Base-by-base conservation (phyloP, 2,797 vertebrate genomes). In the Todus mexicanus region DNA sequence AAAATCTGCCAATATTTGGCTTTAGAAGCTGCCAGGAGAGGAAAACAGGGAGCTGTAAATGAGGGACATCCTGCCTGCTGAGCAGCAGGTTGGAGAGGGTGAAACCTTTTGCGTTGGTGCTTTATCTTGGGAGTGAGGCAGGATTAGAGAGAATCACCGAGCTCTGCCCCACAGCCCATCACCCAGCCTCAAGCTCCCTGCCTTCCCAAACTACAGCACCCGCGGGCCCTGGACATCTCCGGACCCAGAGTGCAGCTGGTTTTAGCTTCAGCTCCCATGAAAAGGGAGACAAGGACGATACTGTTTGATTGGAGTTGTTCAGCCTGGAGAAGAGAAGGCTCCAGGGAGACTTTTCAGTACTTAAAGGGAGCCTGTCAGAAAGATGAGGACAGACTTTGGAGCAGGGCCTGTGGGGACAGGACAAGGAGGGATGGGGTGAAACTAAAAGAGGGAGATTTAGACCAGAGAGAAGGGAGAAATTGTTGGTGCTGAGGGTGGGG, bases 221-320 rank as follows among this genome's bases (percentile, higher is more conserved):
- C 19, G 0, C 14, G 5, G 7, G 7, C 38, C 14, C 25, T 18
- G 80, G 69, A 56, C 70, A 68, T 60, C 47, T 9, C 26, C 19
- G 4, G 23, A 56, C 17, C 45, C 1, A 1, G 7, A 42, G 27
- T 10, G 1, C 10, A 5, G 45, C n/a, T 5, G 1, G 31, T 23
- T 42, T 50, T 10, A 65, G 7, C 38, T 17, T 37, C 51, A 11
- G 6, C 5, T 0, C 7, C 63, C 54, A 19, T 5, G 8, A n/a
- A 48, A 66, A 79, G 0, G 47, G 43, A 68, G 50, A 10, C 6
- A 15, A 22, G 31, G 38, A 7, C 7, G 50, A 37, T 12, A 20
- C 5, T 22, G 19, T 56, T 22, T 33, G n/a, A 20, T 33, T 56
- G 54, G 60, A 29, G 27, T 63, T 63, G 40, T 21, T 29, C 19